Percentiles rank a stretch among this genome's conserved stretches.
Conservation (phyloP, 2,113 vertebrate species). For the Ailurus styani region DNA sequence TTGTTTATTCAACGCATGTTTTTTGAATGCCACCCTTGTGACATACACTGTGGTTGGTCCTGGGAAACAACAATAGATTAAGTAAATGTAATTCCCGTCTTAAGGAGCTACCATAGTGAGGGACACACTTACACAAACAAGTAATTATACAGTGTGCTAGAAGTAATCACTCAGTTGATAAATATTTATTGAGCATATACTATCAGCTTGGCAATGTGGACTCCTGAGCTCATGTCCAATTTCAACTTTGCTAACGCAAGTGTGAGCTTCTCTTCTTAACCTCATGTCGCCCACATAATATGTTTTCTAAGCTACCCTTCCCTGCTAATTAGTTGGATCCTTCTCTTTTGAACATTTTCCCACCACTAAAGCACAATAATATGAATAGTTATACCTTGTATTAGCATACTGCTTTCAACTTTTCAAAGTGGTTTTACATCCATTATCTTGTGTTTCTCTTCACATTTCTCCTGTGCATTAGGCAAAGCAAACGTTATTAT, state of each 20-base stretch:
- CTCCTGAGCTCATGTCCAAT: background rate
- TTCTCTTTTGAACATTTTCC: slow-evolving; percentile 54
- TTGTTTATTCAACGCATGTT: background rate
- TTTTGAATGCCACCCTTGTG: background rate
- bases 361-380: slow-evolving; percentile 41
- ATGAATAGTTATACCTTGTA: slow-evolving; percentile 35
- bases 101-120: background rate
- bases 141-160: background rate
- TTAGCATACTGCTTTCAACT: slow-evolving; percentile 36
- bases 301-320: slow-evolving; percentile 49
- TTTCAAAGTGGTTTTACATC: slow-evolving; percentile 16
- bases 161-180: slow-evolving; percentile 33
- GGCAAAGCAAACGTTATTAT: slow-evolving; percentile 9
- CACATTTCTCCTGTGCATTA: slow-evolving; percentile 18
- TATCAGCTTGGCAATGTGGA: background rate
- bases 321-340: slow-evolving; percentile 53
- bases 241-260: slow-evolving; percentile 44
- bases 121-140: background rate
- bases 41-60: background rate
- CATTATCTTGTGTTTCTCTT: slow-evolving; percentile 26
- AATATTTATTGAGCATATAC: slow-evolving; percentile 50
- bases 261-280: slow-evolving; percentile 35
- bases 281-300: background rate
- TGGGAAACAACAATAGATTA: background rate
- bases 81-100: background rate